Conservation (phyloP, 2,888 invertebrate species). For the Prosopocoilus inquinatus region DNA sequence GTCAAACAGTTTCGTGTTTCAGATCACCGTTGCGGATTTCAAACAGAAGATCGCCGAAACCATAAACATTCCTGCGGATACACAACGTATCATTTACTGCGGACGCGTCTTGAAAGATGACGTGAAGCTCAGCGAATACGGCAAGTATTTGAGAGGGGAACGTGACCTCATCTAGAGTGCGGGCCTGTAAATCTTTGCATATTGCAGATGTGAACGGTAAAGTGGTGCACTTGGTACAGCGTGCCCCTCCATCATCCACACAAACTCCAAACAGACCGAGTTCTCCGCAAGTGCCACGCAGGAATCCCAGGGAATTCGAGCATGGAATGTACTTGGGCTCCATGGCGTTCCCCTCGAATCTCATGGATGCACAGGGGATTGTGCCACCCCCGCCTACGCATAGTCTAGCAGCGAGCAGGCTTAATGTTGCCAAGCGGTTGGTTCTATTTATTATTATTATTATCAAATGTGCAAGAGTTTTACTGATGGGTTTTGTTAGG, state of each 20-base stretch:
- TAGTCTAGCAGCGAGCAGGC: slow-evolving; percentile 54
- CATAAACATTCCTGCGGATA: slow-evolving; percentile 75
- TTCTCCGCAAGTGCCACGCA: slow-evolving; percentile 36
- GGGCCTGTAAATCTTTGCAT: too few relatives aligned
- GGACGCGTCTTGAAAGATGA: slow-evolving; percentile 92
- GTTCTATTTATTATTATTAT: neutral
- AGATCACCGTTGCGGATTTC: slow-evolving; percentile 80
- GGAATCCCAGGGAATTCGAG: slow-evolving; percentile 42
- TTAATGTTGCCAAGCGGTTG: slow-evolving; percentile 51
- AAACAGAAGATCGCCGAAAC: slow-evolving; percentile 76
- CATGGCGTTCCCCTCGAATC: slow-evolving; percentile 57
- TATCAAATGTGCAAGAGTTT: neutral
- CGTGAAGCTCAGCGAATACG: slow-evolving; percentile 79
- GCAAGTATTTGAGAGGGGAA: slow-evolving; percentile 51
- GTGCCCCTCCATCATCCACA: slow-evolving; percentile 67
- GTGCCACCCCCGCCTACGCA: slow-evolving; percentile 54
- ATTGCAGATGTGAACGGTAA: slow-evolving; percentile 82
- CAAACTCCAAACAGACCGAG: slow-evolving; percentile 32
- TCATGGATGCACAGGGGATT: slow-evolving; percentile 50
- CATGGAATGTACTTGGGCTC: slow-evolving; percentile 59
- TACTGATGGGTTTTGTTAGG: slow-evolving; percentile 28
- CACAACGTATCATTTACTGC: slow-evolving; percentile 90
- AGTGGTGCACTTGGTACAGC: slow-evolving; percentile 88
- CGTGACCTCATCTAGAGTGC: too few relatives aligned
- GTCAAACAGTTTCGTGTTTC: slow-evolving; percentile 22